Conservation (phyloP, 1,140 invertebrate species). For the Lordiphosa clarofinis region DNA sequence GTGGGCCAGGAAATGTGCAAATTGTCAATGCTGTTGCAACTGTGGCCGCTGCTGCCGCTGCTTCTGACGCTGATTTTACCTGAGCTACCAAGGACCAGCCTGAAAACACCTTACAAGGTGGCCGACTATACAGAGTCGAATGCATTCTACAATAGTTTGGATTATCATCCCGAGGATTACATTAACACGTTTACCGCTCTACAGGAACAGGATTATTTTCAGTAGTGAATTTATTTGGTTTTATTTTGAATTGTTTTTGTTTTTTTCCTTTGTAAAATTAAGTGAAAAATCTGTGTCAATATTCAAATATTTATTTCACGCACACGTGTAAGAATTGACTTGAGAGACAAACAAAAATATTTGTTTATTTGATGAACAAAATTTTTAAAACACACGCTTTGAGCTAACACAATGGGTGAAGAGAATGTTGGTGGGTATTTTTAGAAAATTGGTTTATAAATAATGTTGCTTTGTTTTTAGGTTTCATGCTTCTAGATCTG, state of each 20-base stretch:
- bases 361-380: background rate
- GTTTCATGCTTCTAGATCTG: too few species aligned
- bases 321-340: too few species aligned
- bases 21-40: background rate
- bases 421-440: too few species aligned
- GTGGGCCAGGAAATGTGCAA: background rate
- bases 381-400: too few species aligned
- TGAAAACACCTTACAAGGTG: constrained; percentile 11
- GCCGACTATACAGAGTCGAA: constrained; percentile 24
- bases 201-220: constrained; percentile 42
- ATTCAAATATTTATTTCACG: too few species aligned
- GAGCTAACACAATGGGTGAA: too few species aligned
- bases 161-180: constrained; percentile 41
- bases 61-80: constrained; percentile 15
- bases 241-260: background rate
- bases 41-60: constrained; percentile 13
- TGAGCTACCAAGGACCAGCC: constrained; percentile 2
- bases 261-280: background rate
- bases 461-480: too few species aligned
- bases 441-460: too few species aligned
- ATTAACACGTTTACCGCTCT: constrained; percentile 30
- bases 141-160: constrained; percentile 19
- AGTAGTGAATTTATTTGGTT: constrained; percentile 1
- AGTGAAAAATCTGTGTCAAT: too few species aligned
- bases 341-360: background rate